These are phyloP conservation scores for Hyaena hyaena DNA, from an alignment of 2,113 vertebrate genomes.

Conservation along the genomic window DNA sequence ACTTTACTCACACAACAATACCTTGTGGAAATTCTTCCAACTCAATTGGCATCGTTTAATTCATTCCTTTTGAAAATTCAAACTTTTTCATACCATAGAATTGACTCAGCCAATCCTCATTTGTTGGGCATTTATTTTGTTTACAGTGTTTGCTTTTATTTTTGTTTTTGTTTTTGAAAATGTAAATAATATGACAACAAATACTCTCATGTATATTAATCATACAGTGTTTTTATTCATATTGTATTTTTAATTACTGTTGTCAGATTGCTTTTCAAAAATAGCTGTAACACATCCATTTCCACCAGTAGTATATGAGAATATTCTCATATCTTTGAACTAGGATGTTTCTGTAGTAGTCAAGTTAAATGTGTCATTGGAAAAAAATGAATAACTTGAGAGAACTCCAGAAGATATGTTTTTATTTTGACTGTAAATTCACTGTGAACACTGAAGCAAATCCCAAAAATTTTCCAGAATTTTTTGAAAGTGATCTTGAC, in stretches of 20 bases:
- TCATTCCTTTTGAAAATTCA: slow-evolving; percentile 1
- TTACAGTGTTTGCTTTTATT: not conserved
- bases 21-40: not conserved
- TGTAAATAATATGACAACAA: not conserved
- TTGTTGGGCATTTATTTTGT: not conserved
- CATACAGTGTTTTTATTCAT: not conserved
- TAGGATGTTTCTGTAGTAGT: not conserved
- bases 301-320: not conserved
- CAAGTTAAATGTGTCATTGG: not conserved
- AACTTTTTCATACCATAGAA: not conserved
- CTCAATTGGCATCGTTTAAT: not conserved
- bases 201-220: not conserved
- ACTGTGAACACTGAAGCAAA: not conserved
- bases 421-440: slow-evolving; percentile 34
- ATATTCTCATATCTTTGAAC: not conserved
- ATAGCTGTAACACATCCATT: not conserved
- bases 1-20: not conserved
- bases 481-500: slow-evolving; percentile 41
- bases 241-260: not conserved
- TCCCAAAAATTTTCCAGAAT: not conserved
- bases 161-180: not conserved
- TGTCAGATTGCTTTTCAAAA: slow-evolving; percentile 27
- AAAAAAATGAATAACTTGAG: not conserved
- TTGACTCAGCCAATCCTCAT: not conserved
- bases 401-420: not conserved